Evolutionary conservation across 2,888 invertebrate genomes (phyloP).

Genomic region (Atethmia centrago): DNA sequence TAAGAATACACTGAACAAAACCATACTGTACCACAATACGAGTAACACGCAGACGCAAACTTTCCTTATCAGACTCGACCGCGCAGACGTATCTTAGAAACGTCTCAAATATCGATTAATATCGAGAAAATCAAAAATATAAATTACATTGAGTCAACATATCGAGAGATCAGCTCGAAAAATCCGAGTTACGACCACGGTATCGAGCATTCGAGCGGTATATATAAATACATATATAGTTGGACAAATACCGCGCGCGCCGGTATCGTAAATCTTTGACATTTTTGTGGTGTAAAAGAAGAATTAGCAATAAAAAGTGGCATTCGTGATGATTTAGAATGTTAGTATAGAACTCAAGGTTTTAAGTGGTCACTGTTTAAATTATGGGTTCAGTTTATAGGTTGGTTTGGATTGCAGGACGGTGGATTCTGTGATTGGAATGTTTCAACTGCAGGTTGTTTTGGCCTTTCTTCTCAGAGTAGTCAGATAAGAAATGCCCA

Average conservation of each 20-base stretch:
- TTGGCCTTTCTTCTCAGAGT: too few species aligned
- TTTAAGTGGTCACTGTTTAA: slow-evolving; percentile 29
- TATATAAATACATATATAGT: slow-evolving; percentile 47
- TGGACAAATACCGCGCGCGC: slow-evolving; percentile 68
- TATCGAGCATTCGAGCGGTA: slow-evolving; percentile 69
- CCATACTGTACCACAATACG: slow-evolving; percentile 44
- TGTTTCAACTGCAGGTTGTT: neutral
- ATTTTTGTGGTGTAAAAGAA: slow-evolving; percentile 78
- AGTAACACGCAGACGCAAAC: slow-evolving; percentile 54
- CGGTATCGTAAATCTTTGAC: slow-evolving; percentile 80
- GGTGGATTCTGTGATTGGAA: slow-evolving; percentile 2
- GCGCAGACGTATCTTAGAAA: slow-evolving; percentile 69
- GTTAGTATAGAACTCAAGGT: slow-evolving; percentile 18
- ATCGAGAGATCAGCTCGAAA: slow-evolving; percentile 79
- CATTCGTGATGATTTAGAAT: slow-evolving; percentile 62
- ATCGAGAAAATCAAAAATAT: slow-evolving; percentile 78
- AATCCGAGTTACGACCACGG: slow-evolving; percentile 71
- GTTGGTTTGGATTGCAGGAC: neutral
- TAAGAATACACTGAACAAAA: neutral
- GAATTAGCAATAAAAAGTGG: slow-evolving; percentile 73
- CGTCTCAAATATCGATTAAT: slow-evolving; percentile 81
- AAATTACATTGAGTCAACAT: slow-evolving; percentile 75
- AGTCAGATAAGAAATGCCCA: too few species aligned
- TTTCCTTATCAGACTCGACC: slow-evolving; percentile 44
- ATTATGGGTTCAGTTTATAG: slow-evolving; percentile 24